Evolutionary conservation across 2,797 vertebrate species (phyloP), one percentile per base, ranked within the genome.

Genomic region (Amblyopsis hoosieri): DNA sequence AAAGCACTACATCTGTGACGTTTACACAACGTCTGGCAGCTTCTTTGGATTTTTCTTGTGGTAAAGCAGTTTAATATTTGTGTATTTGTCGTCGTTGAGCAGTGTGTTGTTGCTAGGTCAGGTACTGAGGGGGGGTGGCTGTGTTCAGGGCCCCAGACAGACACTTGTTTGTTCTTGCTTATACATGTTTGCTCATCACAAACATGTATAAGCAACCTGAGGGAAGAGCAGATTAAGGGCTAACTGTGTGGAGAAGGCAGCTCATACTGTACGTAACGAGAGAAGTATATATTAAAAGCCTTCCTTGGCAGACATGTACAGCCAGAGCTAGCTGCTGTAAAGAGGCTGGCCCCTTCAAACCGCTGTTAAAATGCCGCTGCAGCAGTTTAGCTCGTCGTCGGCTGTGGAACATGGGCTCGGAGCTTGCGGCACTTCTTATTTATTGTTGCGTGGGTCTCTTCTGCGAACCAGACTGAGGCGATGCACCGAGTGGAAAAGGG

Each of bases 181-280:
- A n/a, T n/a, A n/a, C n/a, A n/a, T n/a, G n/a, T n/a, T n/a, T n/a
- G 62, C 62, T 72, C 75, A 68, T 80, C 69, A 71, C 66, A 56
- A 70, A 74, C 45, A 17, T 70, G 67, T 66, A 71, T 64, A 75
- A 77, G 76, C 61, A 37, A 78, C 65, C 61, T 70, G 65, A 72
- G 19, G 42, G 62, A 64, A 62, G 61, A 64, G 46, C 0, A n/a
- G 65, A 51, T 66, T 48, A 72, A 33, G 48, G 45, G 19, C 47
- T 64, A 48, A 56, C 31, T 33, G 48, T 29, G 23, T 29, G 23
- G 1, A 29, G 3, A 29, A 4, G 23, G 3, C 23, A 29, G 23
- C 4, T 29, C 23, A 29, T 29, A 4, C 23, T 4, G 3, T 29
- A 29, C 3, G 3, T 29, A 29, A 29, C 3, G 23, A 29, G 45